Evolutionary conservation across 2,888 invertebrate species (phyloP).

Genomic region (Boloria euphrosyne): DNA sequence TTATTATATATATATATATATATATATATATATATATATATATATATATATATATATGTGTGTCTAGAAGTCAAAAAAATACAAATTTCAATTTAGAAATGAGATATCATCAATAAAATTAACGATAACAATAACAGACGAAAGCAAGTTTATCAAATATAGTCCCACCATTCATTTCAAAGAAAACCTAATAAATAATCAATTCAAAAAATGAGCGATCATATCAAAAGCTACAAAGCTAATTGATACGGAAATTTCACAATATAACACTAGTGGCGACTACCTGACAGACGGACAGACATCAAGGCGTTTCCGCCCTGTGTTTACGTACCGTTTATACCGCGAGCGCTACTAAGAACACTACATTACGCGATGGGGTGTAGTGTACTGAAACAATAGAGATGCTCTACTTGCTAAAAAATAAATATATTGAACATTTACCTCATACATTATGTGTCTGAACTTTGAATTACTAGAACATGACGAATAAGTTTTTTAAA

Average conservation of each 20-base stretch:
- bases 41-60: too few species aligned
- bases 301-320: constrained; percentile 48
- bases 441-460: too few species aligned
- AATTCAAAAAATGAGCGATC: constrained; percentile 19
- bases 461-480: too few species aligned
- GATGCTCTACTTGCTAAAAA: not conserved
- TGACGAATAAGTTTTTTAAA: too few species aligned
- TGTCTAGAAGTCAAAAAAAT: too few species aligned
- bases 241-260: constrained; percentile 41
- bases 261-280: constrained; percentile 38
- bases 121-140: constrained; percentile 1
- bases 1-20: too few species aligned
- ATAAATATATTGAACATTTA: too few species aligned
- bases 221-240: constrained; percentile 28
- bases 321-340: constrained; percentile 53
- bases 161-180: constrained; percentile 16
- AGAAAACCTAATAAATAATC: constrained; percentile 23
- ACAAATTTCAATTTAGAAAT: not conserved
- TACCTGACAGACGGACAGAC: constrained; percentile 43
- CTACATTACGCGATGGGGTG: constrained; percentile 58
- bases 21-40: too few species aligned
- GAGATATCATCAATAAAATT: not conserved
- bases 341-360: constrained; percentile 63
- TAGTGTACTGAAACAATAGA: constrained; percentile 44
- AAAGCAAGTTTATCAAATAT: constrained; percentile 8